phyloP scores from a whole-genome alignment of 2,113 vertebrate genomes.

The Ciconia stormi region DNA sequence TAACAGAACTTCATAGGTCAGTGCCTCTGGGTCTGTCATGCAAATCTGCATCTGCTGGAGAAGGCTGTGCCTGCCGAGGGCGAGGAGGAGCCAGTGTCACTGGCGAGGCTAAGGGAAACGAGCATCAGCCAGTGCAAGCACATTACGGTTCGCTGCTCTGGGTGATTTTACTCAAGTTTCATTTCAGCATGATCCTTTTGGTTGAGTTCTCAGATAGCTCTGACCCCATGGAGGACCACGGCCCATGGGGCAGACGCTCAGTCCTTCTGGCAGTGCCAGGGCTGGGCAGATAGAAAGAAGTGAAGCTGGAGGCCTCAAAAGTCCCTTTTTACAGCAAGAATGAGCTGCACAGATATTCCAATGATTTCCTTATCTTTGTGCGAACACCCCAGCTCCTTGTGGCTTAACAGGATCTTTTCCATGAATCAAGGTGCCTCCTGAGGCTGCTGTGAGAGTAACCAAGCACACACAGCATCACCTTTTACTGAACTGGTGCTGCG shows the following conservation, averaged over 20 bases:
- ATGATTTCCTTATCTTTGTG: neutral
- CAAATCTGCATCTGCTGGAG: slow-evolving; percentile 1
- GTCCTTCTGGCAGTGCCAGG: neutral
- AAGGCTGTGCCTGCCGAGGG: neutral
- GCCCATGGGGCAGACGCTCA: neutral
- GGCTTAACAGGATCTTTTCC: neutral
- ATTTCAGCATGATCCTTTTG: neutral
- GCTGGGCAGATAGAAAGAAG: neutral
- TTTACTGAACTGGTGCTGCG: neutral
- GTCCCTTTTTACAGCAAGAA: neutral
- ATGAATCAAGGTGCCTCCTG: neutral
- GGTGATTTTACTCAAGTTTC: neutral
- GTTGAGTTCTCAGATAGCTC: neutral
- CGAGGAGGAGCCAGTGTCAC: neutral
- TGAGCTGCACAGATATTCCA: neutral
- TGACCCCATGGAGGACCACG: neutral
- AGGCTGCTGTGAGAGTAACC: neutral
- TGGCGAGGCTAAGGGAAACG: neutral
- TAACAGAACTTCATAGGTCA: neutral
- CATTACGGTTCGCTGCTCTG: neutral
- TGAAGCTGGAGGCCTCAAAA: neutral
- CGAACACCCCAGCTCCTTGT: neutral
- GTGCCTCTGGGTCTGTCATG: slow-evolving; percentile 22
- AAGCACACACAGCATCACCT: neutral
- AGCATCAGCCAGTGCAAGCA: neutral